These are phyloP conservation scores for Steinernema khuongi DNA, from an alignment of 1,140 invertebrate species.

Conservation along the genomic window DNA sequence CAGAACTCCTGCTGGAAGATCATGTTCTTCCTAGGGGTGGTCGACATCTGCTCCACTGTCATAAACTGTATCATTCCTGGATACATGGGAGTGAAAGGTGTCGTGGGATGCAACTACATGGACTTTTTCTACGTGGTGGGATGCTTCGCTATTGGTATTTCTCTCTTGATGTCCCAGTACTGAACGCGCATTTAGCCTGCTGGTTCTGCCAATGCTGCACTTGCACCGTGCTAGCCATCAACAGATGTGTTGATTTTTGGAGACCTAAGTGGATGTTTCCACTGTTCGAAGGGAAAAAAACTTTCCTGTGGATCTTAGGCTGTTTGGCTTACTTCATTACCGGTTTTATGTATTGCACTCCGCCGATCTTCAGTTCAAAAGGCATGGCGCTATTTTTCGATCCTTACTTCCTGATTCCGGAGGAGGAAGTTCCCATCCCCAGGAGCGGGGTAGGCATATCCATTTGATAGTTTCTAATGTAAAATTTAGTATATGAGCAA, in stretches of 20 bases:
- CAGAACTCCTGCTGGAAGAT: background rate
- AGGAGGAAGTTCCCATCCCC: background rate
- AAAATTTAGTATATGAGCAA: constrained; percentile 16
- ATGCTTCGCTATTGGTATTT: background rate
- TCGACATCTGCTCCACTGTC: background rate
- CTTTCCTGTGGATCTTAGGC: background rate
- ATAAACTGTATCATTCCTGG: background rate
- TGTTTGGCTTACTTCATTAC: background rate
- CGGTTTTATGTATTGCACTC: background rate
- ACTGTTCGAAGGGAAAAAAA: background rate
- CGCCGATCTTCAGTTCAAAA: constrained; percentile 26
- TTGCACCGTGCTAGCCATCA: background rate
- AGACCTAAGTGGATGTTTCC: background rate
- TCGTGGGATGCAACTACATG: background rate
- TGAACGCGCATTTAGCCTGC: background rate
- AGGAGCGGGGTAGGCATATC: too few species aligned
- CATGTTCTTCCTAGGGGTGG: background rate
- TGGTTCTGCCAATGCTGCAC: constrained; percentile 8
- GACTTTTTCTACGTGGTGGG: background rate
- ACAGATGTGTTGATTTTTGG: background rate
- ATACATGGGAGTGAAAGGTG: background rate
- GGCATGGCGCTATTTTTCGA: constrained; percentile 29
- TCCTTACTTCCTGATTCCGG: constrained; percentile 15
- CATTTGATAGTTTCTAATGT: too few species aligned
- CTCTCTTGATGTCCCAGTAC: background rate